phyloP scores from a whole-genome alignment of 2,797 vertebrate genomes.

The Brachyrhaphis roseni region DNA sequence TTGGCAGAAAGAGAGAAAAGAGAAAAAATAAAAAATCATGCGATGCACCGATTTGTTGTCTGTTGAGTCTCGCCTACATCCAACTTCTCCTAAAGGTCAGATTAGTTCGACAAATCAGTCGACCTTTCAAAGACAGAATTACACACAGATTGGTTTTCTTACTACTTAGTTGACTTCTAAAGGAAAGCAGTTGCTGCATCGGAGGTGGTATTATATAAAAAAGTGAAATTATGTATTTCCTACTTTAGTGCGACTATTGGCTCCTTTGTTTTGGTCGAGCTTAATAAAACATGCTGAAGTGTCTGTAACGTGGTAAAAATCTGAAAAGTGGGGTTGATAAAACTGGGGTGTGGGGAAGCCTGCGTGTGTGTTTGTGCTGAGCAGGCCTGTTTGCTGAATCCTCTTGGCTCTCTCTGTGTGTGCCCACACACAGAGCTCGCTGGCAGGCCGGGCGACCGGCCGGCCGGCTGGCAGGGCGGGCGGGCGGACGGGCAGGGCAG shows the following conservation, averaged over 20 bases:
- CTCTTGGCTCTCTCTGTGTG: constrained; percentile 72
- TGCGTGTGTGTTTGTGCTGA: constrained; percentile 72
- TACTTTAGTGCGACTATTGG: background rate
- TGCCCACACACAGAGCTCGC: constrained; percentile 69
- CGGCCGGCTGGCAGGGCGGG: constrained; percentile 48
- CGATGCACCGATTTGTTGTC: no score
- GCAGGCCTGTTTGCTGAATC: constrained; percentile 73
- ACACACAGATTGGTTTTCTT: background rate
- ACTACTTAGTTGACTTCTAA: background rate
- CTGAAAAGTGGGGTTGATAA: background rate
- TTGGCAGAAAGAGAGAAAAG: no score
- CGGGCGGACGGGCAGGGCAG: constrained; percentile 58
- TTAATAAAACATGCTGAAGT: background rate
- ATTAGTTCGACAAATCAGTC: background rate
- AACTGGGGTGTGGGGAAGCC: no score
- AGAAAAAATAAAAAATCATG: no score
- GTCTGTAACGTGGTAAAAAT: background rate
- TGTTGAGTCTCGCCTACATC: no score
- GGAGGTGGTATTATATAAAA: background rate
- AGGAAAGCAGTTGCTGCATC: background rate
- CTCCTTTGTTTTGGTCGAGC: background rate
- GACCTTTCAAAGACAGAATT: background rate
- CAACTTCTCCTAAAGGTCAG: background rate
- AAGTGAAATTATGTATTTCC: background rate
- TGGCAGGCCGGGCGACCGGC: constrained; percentile 74